These are phyloP conservation scores for Megaustenia siamemsis DNA, from an alignment of 2,888 invertebrate species.

Conservation along the genomic window DNA sequence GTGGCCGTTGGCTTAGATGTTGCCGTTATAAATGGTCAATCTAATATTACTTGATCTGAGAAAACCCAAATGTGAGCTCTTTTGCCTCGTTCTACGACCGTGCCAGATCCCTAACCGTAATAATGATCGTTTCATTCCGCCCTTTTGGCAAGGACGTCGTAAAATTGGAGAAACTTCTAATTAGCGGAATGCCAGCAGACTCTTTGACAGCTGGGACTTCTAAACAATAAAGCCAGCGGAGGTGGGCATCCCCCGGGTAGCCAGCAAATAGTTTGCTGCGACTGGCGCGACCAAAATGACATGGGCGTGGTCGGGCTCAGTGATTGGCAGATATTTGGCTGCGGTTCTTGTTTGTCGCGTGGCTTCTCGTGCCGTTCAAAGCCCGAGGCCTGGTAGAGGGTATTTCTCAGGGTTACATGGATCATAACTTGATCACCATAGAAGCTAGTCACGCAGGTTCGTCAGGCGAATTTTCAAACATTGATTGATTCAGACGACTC, in stretches of 20 bases:
- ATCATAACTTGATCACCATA: constrained; percentile 50
- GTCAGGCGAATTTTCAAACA: constrained; percentile 51
- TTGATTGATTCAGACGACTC: constrained; percentile 52
- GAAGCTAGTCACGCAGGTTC: constrained; percentile 48
- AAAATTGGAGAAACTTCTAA: constrained; percentile 6
- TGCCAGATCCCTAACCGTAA: background rate
- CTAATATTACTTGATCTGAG: background rate
- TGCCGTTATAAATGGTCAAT: background rate
- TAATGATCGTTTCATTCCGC: background rate
- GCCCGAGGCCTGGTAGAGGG: constrained; percentile 41
- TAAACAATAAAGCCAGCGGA: constrained; percentile 7
- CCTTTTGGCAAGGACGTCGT: constrained; percentile 11
- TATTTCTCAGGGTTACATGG: constrained; percentile 46
- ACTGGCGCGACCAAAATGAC: constrained; percentile 7
- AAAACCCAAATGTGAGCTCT: background rate
- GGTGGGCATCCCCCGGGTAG: background rate
- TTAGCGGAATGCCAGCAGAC: constrained; percentile 34
- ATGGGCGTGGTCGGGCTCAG: constrained; percentile 10
- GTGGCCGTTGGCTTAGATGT: background rate
- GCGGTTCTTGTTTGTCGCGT: constrained; percentile 39
- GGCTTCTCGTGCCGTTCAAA: constrained; percentile 44
- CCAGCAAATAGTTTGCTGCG: background rate
- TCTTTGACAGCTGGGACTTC: background rate
- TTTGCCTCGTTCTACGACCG: background rate
- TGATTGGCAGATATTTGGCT: constrained; percentile 38